phyloP scores from a whole-genome alignment of 30 jellyfish, hydroid and myxozoan species.

The Pseudorhiza aurosa region DNA sequence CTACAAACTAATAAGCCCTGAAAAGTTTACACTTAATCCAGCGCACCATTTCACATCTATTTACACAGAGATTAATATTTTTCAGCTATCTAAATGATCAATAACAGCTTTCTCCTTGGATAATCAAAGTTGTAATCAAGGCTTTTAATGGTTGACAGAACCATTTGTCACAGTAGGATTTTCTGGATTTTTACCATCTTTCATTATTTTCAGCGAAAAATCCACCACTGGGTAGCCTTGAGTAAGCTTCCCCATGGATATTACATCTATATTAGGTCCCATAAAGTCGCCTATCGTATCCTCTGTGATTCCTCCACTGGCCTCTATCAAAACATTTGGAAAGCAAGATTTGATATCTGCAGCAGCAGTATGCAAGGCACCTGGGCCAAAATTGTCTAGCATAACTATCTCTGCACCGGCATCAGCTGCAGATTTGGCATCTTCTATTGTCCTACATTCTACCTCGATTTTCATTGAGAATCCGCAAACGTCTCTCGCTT shows the following conservation, averaged over 20 bases:
- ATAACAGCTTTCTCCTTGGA: too few relatives aligned
- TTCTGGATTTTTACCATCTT: slow-evolving; percentile 71
- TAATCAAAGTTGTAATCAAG: too few relatives aligned
- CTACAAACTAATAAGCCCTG: too few relatives aligned
- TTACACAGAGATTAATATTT: too few relatives aligned
- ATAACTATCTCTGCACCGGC: slow-evolving; percentile 90
- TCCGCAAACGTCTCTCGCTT: slow-evolving; percentile 86
- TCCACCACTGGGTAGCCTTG: slow-evolving; percentile 87
- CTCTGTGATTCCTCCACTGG: slow-evolving; percentile 83
- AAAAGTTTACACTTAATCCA: too few relatives aligned
- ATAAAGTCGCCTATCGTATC: slow-evolving; percentile 44
- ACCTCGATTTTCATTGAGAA: slow-evolving; percentile 84
- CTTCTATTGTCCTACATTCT: slow-evolving; percentile 79
- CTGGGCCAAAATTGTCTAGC: slow-evolving; percentile 81
- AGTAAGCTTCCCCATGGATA: slow-evolving; percentile 74
- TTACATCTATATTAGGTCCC: slow-evolving; percentile 80
- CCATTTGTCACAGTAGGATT: slow-evolving; percentile 54
- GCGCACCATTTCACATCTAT: too few relatives aligned
- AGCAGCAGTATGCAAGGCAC: slow-evolving; percentile 63
- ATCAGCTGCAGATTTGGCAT: slow-evolving; percentile 70
- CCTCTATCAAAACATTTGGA: slow-evolving; percentile 69
- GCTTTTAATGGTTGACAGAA: too few relatives aligned
- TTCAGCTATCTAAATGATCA: too few relatives aligned
- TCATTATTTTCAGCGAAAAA: slow-evolving; percentile 79
- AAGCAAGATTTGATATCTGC: slow-evolving; percentile 33